A percentile compares a stretch with the other conserved stretches of the same genome.
phyloP scores from a whole-genome alignment of 2,888 invertebrate genomes.

The Andrena haemorrhoa region DNA sequence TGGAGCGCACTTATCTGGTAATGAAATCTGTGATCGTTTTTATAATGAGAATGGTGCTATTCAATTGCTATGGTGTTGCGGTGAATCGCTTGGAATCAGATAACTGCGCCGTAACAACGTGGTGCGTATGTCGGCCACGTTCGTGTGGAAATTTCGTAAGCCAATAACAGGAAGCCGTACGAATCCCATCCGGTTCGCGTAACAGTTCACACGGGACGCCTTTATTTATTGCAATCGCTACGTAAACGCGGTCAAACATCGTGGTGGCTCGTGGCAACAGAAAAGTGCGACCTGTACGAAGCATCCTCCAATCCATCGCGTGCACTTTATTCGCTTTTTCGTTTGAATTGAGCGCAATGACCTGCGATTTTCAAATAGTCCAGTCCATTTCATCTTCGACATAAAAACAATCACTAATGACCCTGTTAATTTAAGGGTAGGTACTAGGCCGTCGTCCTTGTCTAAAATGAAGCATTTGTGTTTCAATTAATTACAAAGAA shows the following conservation, averaged over 20 bases:
- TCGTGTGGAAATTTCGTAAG: constrained; percentile 36
- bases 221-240: constrained; percentile 42
- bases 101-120: constrained; percentile 30
- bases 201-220: constrained; percentile 21
- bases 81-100: constrained; percentile 26
- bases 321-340: constrained; percentile 16
- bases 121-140: constrained; percentile 24
- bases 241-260: constrained; percentile 37
- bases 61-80: constrained; percentile 7
- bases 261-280: background rate
- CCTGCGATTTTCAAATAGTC: no score
- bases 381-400: no score
- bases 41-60: constrained; percentile 37
- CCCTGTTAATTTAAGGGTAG: no score
- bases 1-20: constrained; percentile 6
- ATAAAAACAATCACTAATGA: no score
- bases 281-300: background rate
- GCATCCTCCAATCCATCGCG: constrained; percentile 7
- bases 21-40: constrained; percentile 42
- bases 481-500: no score
- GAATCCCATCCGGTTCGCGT: constrained; percentile 9
- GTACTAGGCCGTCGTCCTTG: no score
- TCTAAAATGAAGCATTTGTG: no score
- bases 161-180: constrained; percentile 38
- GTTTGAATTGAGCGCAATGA: background rate